These are phyloP conservation scores for Saiga tatarica DNA, from an alignment of 2,113 vertebrate species.

Conservation along the genomic window DNA sequence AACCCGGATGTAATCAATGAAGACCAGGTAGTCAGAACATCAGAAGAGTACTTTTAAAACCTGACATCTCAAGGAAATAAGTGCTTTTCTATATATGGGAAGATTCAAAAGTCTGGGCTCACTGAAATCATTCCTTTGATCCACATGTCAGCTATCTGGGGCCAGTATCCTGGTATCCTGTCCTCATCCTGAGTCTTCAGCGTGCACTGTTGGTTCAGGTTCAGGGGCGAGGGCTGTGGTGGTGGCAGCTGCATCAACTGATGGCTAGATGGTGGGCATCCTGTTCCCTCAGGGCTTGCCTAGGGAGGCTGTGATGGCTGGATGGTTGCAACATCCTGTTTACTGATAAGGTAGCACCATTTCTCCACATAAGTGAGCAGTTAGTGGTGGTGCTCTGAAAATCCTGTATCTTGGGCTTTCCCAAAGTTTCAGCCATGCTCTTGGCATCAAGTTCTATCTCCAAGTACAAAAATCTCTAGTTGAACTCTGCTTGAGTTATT, in stretches of 20 bases:
- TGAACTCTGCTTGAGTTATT: neutral
- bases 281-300: neutral
- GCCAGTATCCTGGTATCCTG: neutral
- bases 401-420: neutral
- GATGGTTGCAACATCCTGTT: neutral
- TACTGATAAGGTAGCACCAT: neutral
- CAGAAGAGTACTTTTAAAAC: neutral
- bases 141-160: neutral
- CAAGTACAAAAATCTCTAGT: too few species aligned
- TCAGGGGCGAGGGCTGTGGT: neutral
- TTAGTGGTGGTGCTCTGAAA: neutral
- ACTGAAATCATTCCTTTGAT: neutral
- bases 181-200: neutral
- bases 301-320: neutral
- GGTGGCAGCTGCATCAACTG: neutral
- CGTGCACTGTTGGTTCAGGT: neutral
- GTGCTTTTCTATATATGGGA: neutral
- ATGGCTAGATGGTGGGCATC: neutral
- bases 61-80: neutral
- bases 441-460: neutral
- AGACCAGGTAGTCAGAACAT: neutral
- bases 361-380: neutral
- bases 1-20: neutral
- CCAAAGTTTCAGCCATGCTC: neutral
- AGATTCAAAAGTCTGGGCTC: neutral